Evolutionary conservation across 2,113 vertebrate species (phyloP), one percentile per base, ranked within the genome.

Genomic region (Leptobrachium leishanense): DNA sequence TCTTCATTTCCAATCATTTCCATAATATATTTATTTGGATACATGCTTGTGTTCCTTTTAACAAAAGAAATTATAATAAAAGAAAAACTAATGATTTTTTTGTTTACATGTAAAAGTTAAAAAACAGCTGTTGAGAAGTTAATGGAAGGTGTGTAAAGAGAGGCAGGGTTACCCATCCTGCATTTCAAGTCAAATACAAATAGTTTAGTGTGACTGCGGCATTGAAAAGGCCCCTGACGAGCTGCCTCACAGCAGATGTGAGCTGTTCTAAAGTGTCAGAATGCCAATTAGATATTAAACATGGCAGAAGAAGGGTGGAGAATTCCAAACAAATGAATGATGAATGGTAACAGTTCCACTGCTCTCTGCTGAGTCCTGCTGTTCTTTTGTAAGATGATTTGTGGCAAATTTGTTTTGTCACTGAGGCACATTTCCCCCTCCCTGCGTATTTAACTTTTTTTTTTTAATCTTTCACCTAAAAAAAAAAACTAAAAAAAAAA

Each of bases 381-480:
- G 95, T 92, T 95, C 95, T 95, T 96, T 98, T 98, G 95, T 97
- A 92, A 91, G 89, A 96, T 96, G 96, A 98, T 98, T 99, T 99
- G 97, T 96, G 96, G 94, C 94, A 97, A 98, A 99, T 99, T 99
- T 97, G 97, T 99, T 97, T 94, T 95, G 96, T 95, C 95, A 95
- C 95, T 93, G 95, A 94, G 92, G 90, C 93, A 93, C 92, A 91
- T 87, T 88, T 87, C 87, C 90, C 91, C 88, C 85, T 82, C 91
- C 88, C 85, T 82, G 87, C 84, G 86, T 86, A 85, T 92, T 87
- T 87, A 88, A 89, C 86, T 88, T 88, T 90, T 91, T 59, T 89
- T 86, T 87, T 88, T 86, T 31, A 31, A 31, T 31, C 20, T 31
- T 89, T 90, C 87, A 71, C 83, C 76, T 70, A 78, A 71, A 89